Base-by-base conservation (phyloP, 2,888 invertebrate species). In the Resseliella maxima region DNA sequence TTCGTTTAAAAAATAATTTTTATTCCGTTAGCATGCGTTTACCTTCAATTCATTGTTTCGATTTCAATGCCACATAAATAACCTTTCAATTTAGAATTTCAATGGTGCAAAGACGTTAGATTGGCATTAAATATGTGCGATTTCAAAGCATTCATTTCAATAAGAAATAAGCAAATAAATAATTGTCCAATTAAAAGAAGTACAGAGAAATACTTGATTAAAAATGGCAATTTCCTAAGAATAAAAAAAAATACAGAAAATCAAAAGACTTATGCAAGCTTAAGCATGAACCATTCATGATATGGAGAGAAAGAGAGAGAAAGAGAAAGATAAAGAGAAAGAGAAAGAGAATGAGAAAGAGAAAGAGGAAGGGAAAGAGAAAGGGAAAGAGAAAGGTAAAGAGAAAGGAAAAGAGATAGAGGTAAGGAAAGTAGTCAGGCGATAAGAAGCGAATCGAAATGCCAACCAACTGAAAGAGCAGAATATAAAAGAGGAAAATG, bases 41-140 rank as follows among this genome's bases (percentile, higher is more conserved):
- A 1, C n/a, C 35, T 31, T 31, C 31, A 35, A 24, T 8, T 0
- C 31, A 31, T 2, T 35, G 35, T 72, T 72, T 72, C 15, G 8
- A 72, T 72, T 72, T 72, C 31, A 31, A 31, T 31, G 31, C 72
- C 72, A 72, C 72, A 72, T 72, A 72, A 72, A 72, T 72, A 72
- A 72, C 72, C 31, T 72, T 72, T 27, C 31, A 72, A 72, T 72
- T 72, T 2, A 35, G 72, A 35, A n/a, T 72, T 72, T 72, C n/a
- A 12, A 2, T 72, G 72, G 5, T 72, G 31, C 31, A 72, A 3
- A 31, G 72, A 72, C 72, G 72, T 31, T 72, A 72, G 12, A 1
- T 72, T 72, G 72, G 72, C 72, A 15, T 72, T 72, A 31, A 72
- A 31, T 31, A 10, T 72, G 72, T 31, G n/a, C 72, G 72, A 2